Evolutionary conservation across 2,888 invertebrate genomes (phyloP).

Genomic region (Tipula unca): DNA sequence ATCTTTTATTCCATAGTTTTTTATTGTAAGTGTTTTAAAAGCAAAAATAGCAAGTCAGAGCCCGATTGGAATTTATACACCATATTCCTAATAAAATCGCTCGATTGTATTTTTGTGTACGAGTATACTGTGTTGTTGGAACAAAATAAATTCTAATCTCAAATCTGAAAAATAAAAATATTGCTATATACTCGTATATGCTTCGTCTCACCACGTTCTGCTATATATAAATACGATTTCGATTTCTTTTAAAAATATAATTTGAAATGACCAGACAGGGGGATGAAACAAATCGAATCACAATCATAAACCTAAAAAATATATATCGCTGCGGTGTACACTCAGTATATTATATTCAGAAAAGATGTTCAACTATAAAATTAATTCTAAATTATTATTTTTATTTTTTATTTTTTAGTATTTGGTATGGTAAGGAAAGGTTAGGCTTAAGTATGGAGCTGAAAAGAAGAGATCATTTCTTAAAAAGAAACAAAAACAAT

Average conservation of each 20-base stretch:
- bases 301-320: not conserved
- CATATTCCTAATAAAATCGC: not conserved
- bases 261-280: not conserved
- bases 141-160: not conserved
- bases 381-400: not conserved
- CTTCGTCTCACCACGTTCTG: not conserved
- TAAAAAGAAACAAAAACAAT: not conserved
- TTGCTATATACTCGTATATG: too few relatives aligned
- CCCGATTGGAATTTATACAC: not conserved
- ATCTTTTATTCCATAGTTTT: too few relatives aligned
- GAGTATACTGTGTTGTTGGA: not conserved
- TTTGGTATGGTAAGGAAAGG: not conserved
- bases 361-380: not conserved
- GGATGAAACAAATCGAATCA: not conserved
- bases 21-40: not conserved
- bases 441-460: slow-evolving; percentile 8
- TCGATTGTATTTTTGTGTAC: too few relatives aligned
- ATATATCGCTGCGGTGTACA: not conserved
- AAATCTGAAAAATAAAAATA: not conserved
- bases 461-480: not conserved
- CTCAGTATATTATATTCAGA: not conserved
- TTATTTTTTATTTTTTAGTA: not conserved
- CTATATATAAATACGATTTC: not conserved
- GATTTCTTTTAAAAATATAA: not conserved
- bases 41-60: not conserved